phyloP scores from a whole-genome alignment of 2,797 vertebrate genomes.

The Mormyrus proboscirostris region DNA sequence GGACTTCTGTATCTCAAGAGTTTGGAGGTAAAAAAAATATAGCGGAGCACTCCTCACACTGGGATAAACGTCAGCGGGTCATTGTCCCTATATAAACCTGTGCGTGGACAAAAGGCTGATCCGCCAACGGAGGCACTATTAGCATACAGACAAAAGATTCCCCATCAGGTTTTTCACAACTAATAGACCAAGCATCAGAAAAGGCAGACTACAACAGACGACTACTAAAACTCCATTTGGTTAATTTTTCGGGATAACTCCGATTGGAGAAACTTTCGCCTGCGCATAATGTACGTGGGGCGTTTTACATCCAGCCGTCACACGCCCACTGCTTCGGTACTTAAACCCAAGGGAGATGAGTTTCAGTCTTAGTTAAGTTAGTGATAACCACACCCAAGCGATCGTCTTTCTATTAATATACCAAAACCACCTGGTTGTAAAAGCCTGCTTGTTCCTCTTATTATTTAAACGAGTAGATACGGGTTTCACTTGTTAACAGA shows the following conservation, averaged over 20 bases:
- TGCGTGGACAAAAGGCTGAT: slow-evolving; percentile 61
- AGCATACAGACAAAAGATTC: slow-evolving; percentile 66
- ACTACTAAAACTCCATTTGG: slow-evolving; percentile 19
- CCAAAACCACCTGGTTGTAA: not conserved
- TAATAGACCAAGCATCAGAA: slow-evolving; percentile 45
- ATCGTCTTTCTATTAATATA: not conserved
- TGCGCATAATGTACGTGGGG: slow-evolving; percentile 29
- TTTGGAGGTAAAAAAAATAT: slow-evolving; percentile 25
- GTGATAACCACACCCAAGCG: not conserved
- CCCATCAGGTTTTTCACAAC: slow-evolving; percentile 57
- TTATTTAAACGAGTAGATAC: not conserved
- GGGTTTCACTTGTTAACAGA: not conserved
- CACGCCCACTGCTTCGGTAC: not conserved
- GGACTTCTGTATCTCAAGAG: slow-evolving; percentile 39
- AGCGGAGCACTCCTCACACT: slow-evolving; percentile 47
- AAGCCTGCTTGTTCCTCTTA: not conserved
- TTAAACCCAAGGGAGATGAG: not conserved
- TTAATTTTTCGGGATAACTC: slow-evolving; percentile 44
- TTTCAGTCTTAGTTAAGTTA: not conserved
- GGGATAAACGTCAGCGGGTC: slow-evolving; percentile 46
- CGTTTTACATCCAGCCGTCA: not conserved
- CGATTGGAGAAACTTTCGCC: slow-evolving; percentile 56
- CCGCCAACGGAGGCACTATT: slow-evolving; percentile 52
- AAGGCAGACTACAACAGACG: slow-evolving; percentile 29
- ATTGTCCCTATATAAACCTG: slow-evolving; percentile 64